Percentiles rank a stretch among this genome's conserved stretches.
phyloP scores from a whole-genome alignment of 2,888 invertebrate species.

The Eilema sororculum region DNA sequence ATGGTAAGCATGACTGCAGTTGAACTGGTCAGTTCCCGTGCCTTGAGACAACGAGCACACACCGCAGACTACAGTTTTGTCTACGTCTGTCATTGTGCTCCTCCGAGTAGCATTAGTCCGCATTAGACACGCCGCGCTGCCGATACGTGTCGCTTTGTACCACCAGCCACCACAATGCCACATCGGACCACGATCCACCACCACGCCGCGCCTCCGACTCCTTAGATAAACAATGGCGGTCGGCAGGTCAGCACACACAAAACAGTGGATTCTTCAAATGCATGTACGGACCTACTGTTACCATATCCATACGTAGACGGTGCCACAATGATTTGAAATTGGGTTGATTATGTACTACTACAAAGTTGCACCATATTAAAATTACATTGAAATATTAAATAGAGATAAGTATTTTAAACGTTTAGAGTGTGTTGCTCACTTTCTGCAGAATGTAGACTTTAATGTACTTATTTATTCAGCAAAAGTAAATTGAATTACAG shows the following conservation, averaged over 20 bases:
- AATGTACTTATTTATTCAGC: too few relatives aligned
- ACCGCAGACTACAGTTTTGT: conserved; percentile 50
- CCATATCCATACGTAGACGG: not conserved
- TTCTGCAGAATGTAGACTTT: too few relatives aligned
- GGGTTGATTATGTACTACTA: not conserved
- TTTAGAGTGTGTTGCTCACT: too few relatives aligned
- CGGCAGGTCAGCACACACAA: conserved; percentile 18
- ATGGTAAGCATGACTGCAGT: not conserved
- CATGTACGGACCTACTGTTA: not conserved
- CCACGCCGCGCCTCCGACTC: conserved; percentile 39
- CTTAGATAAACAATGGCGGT: conserved; percentile 30
- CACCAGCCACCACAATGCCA: conserved; percentile 24
- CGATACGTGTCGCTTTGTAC: conserved; percentile 57
- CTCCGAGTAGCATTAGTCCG: conserved; percentile 71
- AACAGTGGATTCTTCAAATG: not conserved
- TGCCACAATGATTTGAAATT: not conserved
- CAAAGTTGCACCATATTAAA: not conserved
- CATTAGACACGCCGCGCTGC: conserved; percentile 73
- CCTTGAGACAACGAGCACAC: conserved; percentile 28
- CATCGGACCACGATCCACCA: conserved; percentile 17
- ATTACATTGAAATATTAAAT: too few relatives aligned
- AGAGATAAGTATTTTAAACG: too few relatives aligned
- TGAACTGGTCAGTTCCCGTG: conserved; percentile 13
- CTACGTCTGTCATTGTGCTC: conserved; percentile 57
- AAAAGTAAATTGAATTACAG: too few relatives aligned